Percentiles rank a stretch among this genome's conserved stretches.
phyloP scores from a whole-genome alignment of 2,797 vertebrate genomes.

The Sciurus carolinensis region DNA sequence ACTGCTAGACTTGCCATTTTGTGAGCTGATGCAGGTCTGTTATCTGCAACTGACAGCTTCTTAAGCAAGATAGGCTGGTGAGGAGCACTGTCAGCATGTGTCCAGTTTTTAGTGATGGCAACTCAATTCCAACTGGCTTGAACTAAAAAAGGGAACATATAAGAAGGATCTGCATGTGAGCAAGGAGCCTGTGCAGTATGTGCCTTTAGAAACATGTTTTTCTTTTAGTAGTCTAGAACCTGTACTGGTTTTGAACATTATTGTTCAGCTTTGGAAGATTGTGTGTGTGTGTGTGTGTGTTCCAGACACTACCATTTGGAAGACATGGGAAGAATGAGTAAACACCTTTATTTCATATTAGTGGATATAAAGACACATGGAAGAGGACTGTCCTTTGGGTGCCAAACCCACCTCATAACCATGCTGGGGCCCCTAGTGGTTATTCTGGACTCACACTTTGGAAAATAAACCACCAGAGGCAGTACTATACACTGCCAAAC shows the following conservation, averaged over 20 bases:
- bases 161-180: background rate
- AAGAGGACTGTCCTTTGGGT: background rate
- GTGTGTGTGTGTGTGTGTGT: background rate
- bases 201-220: conserved; percentile 45
- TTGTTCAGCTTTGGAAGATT: conserved; percentile 14
- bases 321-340: background rate
- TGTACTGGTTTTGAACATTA: conserved; percentile 19
- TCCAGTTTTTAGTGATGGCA: background rate
- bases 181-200: background rate
- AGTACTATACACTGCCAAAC: background rate
- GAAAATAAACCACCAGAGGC: background rate
- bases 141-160: background rate
- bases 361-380: background rate
- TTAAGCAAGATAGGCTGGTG: background rate
- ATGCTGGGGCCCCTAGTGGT: background rate
- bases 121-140: background rate
- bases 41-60: conserved; percentile 3
- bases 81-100: background rate
- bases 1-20: background rate
- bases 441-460: background rate
- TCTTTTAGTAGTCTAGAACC: background rate
- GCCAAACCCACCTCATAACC: background rate
- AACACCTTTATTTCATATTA: background rate
- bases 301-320: conserved; percentile 1
- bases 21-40: background rate